A percentile compares a stretch with the other conserved stretches of the same genome.
Conservation (phyloP, 2,888 invertebrate species). For the Pegoplata infirma region DNA sequence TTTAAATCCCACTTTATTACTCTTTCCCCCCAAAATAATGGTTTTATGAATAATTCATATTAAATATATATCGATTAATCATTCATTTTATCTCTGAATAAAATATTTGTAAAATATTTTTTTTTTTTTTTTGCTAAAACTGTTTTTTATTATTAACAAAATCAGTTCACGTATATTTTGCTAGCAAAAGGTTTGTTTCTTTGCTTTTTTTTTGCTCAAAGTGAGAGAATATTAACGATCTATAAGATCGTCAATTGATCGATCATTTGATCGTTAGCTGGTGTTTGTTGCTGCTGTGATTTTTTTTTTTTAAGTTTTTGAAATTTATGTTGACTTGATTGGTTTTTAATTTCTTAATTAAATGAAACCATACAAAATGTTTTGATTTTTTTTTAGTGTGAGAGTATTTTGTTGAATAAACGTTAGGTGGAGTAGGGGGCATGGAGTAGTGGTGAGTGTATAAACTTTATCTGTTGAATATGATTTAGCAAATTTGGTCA, state of each 20-base stretch:
- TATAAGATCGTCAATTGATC: too few relatives aligned
- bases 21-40: too few relatives aligned
- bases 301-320: too few relatives aligned
- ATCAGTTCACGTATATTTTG: not conserved
- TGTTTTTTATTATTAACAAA: not conserved
- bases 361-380: constrained; percentile 22
- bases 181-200: not conserved
- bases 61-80: constrained; percentile 54
- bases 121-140: not conserved
- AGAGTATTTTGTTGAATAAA: too few relatives aligned
- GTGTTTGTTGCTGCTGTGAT: constrained; percentile 28
- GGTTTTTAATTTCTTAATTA: constrained; percentile 61
- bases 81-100: constrained; percentile 28
- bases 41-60: constrained; percentile 59
- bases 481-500: constrained; percentile 36
- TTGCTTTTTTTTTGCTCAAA: not conserved
- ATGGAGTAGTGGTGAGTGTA: not conserved
- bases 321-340: constrained; percentile 52
- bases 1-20: constrained; percentile 4
- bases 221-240: constrained; percentile 4
- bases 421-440: not conserved
- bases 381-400: not conserved
- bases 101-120: not conserved
- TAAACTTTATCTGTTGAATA: too few relatives aligned
- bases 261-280: not conserved